Percentiles rank a stretch among this genome's conserved stretches.
Conservation (phyloP, 1,140 invertebrate species). For the Zaprionus davidi region DNA sequence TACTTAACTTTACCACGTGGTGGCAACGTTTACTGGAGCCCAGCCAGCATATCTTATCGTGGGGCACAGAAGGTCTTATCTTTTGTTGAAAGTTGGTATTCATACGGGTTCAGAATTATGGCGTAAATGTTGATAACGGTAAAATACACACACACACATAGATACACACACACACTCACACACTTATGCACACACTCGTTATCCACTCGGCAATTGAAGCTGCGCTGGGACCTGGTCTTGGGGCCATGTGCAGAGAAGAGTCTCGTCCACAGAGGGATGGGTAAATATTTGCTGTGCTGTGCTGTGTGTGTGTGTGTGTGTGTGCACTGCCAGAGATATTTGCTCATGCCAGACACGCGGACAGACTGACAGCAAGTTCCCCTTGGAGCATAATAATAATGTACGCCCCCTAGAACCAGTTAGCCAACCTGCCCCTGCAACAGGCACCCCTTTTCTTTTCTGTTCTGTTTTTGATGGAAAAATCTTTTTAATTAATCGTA, state of each 20-base stretch:
- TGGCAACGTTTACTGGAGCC: neutral
- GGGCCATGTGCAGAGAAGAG: constrained; percentile 3
- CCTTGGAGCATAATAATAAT: neutral
- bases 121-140: constrained; percentile 69
- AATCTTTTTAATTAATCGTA: constrained; percentile 66
- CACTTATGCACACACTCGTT: neutral
- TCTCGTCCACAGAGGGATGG: constrained; percentile 13
- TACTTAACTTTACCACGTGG: constrained; percentile 21
- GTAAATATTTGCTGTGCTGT: constrained; percentile 69
- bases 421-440: neutral
- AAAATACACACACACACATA: constrained; percentile 31
- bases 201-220: constrained; percentile 12
- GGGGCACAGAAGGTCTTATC: constrained; percentile 49
- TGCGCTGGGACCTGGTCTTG: constrained; percentile 13
- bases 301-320: too few species aligned
- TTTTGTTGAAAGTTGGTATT: constrained; percentile 61
- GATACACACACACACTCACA: constrained; percentile 9
- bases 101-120: constrained; percentile 69
- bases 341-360: constrained; percentile 51
- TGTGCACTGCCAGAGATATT: constrained; percentile 60
- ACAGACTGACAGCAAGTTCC: neutral
- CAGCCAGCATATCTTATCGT: constrained; percentile 67
- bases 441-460: neutral
- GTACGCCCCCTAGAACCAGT: constrained; percentile 4
- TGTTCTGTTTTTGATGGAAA: constrained; percentile 29